These are phyloP conservation scores for Helogale parvula DNA, from an alignment of 2,113 vertebrate species.

Conservation along the genomic window DNA sequence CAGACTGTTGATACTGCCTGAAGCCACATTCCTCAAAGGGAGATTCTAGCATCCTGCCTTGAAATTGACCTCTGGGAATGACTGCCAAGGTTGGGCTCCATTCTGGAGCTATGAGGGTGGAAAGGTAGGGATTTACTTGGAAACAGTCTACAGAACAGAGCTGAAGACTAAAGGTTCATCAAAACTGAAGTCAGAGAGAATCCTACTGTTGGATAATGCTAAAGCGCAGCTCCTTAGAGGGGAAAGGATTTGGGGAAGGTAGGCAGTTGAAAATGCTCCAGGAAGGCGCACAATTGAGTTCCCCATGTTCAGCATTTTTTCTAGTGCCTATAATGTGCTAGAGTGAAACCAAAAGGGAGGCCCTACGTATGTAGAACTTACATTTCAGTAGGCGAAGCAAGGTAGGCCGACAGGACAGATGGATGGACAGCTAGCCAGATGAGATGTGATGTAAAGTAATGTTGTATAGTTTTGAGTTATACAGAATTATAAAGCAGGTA, in stretches of 20 bases:
- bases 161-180: neutral
- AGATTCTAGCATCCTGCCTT: neutral
- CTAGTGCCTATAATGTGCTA: neutral
- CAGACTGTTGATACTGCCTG: neutral
- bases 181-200: neutral
- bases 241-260: neutral
- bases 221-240: neutral
- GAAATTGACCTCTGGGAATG: no score
- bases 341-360: neutral
- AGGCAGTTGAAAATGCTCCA: neutral
- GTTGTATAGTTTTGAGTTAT: rapidly evolving
- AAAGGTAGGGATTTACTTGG: neutral
- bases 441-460: no score
- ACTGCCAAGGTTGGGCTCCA: neutral
- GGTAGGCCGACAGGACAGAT: neutral
- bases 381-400: neutral
- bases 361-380: neutral
- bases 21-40: neutral
- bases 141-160: neutral
- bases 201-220: neutral
- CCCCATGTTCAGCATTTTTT: neutral
- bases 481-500: neutral
- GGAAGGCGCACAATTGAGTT: neutral
- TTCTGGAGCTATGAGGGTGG: neutral
- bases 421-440: neutral